Percentiles rank a stretch among this genome's conserved stretches.
Conservation (phyloP, 2,797 vertebrate species). For the Eutrigla gurnardus region DNA sequence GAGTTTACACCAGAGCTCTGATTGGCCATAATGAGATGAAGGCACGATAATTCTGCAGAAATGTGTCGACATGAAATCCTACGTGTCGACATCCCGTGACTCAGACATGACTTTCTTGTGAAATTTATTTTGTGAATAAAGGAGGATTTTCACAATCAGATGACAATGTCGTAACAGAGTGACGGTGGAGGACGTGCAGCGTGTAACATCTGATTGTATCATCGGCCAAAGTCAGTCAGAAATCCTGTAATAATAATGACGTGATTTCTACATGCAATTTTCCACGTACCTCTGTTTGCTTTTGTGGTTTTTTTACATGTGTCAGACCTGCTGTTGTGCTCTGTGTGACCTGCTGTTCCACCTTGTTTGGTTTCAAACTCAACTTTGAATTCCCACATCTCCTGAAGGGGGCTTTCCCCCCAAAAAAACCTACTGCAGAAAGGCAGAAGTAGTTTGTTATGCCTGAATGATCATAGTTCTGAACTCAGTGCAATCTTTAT, state of each 20-base stretch:
- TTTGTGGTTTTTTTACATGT: neutral
- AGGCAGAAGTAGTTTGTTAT: neutral
- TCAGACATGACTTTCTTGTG: neutral
- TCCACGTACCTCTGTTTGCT: neutral
- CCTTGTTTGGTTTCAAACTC: conserved; percentile 20
- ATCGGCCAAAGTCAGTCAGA: neutral
- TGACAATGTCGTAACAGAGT: neutral
- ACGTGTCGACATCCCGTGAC: neutral
- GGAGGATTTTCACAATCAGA: neutral
- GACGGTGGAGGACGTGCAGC: neutral
- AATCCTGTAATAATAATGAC: neutral
- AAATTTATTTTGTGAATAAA: neutral
- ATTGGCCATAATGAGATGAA: neutral
- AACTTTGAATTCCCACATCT: conserved; percentile 9
- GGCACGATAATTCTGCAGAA: neutral
- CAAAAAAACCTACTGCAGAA: conserved; percentile 4
- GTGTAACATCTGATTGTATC: neutral
- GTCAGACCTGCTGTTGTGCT: neutral
- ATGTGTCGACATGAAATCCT: neutral
- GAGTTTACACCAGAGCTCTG: too few relatives aligned
- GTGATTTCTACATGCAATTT: neutral
- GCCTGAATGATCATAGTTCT: conserved; percentile 7
- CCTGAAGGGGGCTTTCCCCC: conserved; percentile 15
- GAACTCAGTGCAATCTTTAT: neutral
- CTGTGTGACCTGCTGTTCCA: neutral